phyloP scores from a whole-genome alignment of 2,113 vertebrate genomes.

The Pollachius pollachius region DNA sequence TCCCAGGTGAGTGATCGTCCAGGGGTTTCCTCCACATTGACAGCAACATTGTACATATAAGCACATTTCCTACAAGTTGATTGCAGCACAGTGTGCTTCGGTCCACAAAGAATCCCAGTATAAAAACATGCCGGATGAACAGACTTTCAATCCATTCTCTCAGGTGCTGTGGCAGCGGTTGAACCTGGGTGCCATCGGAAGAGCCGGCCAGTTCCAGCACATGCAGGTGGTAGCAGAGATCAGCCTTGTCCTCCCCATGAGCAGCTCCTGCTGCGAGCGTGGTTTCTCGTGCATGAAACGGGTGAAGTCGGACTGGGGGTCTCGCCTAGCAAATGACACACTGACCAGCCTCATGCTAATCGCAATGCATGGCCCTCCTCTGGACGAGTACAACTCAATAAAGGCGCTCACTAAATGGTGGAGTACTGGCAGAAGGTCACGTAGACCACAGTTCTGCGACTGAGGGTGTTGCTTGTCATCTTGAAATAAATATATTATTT shows the following conservation, averaged over 20 bases:
- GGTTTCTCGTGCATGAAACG: not conserved
- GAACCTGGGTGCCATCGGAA: conserved; percentile 7
- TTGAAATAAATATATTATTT: too few species aligned
- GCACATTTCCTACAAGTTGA: too few species aligned
- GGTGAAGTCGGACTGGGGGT: not conserved
- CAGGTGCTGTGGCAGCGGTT: not conserved
- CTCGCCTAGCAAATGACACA: not conserved
- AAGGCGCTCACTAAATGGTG: not conserved
- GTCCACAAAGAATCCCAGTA: too few species aligned
- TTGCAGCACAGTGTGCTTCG: too few species aligned
- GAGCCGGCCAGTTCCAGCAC: conserved; percentile 10
- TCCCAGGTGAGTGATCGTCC: too few species aligned
- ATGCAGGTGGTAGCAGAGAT: conserved; percentile 2
- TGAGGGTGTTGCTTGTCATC: too few species aligned
- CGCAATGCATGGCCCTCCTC: not conserved
- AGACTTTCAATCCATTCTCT: too few species aligned
- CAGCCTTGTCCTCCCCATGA: conserved; percentile 2
- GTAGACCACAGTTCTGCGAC: too few species aligned
- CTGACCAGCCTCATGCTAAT: not conserved
- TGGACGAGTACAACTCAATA: not conserved
- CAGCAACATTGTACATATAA: too few species aligned
- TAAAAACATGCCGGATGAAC: too few species aligned
- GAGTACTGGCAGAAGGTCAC: conserved; percentile 2
- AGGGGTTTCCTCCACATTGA: too few species aligned
- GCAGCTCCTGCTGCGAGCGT: not conserved